Evolutionary conservation across 2,888 invertebrate genomes (phyloP).

Genomic region (Lithosia quadra): DNA sequence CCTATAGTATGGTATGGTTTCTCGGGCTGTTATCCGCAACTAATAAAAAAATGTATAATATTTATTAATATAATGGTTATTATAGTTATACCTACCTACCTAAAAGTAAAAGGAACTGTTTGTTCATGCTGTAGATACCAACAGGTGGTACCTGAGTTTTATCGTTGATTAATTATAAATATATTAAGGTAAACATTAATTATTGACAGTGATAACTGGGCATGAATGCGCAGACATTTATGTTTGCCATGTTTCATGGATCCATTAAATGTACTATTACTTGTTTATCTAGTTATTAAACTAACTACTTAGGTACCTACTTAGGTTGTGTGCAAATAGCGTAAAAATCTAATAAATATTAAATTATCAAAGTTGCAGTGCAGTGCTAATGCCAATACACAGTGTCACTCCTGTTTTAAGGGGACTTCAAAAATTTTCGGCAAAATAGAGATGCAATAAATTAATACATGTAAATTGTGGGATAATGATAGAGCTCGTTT

Average conservation of each 20-base stretch:
- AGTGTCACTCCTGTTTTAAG: no score
- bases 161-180: neutral
- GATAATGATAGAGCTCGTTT: no score
- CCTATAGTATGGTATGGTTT: no score
- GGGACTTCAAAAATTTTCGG: no score
- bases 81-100: no score
- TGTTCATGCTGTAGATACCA: neutral
- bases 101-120: neutral
- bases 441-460: no score
- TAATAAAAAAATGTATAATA: no score
- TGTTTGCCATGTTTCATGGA: constrained; percentile 1
- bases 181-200: neutral
- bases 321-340: neutral
- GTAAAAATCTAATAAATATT: neutral
- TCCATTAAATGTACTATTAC: neutral
- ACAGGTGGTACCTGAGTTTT: neutral
- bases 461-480: no score
- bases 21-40: no score
- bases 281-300: constrained; percentile 5
- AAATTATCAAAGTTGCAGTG: neutral
- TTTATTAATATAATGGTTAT: no score
- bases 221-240: constrained; percentile 9
- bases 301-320: neutral
- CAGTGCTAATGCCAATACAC: no score
- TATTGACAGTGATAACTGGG: neutral